A percentile compares a stretch with the other conserved stretches of the same genome.
Evolutionary conservation across 1,140 invertebrate species (phyloP).

Genomic region (Drosophila repleta): DNA sequence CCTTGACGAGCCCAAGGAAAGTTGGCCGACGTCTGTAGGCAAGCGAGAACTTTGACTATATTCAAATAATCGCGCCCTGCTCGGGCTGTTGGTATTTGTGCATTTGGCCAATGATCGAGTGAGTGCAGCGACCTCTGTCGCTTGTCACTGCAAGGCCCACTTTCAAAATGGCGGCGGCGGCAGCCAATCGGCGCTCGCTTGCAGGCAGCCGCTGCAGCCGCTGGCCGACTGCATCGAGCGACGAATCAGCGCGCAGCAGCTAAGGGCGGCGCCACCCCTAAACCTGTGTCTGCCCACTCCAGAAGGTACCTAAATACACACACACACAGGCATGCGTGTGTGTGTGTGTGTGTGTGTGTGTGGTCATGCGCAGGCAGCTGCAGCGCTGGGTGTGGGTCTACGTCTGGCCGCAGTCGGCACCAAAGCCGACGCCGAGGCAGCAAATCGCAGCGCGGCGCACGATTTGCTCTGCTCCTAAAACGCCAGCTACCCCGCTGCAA

Average conservation of each 20-base stretch:
- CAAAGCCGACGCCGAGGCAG: conserved; percentile 36
- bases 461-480: conserved; percentile 68
- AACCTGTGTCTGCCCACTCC: conserved; percentile 18
- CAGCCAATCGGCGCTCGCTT: conserved; percentile 58
- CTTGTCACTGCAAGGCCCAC: conserved; percentile 17
- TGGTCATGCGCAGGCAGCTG: conserved; percentile 75
- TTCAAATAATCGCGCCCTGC: conserved; percentile 63
- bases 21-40: conserved; percentile 36
- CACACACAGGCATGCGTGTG: conserved; percentile 8
- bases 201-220: conserved; percentile 57
- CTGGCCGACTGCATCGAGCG: conserved; percentile 55
- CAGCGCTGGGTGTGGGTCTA: conserved; percentile 41
- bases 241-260: conserved; percentile 68
- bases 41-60: conserved; percentile 58
- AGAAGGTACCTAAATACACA: conserved; percentile 57
- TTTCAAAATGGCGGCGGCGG: conserved; percentile 28
- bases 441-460: conserved; percentile 69
- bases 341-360: conserved; percentile 37
- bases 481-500: conserved; percentile 26
- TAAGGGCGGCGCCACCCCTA: conserved; percentile 37
- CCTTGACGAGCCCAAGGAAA: conserved; percentile 51
- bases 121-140: conserved; percentile 35
- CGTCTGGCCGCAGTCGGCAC: conserved; percentile 34
- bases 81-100: neutral
- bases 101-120: conserved; percentile 21